Evolutionary conservation across 2,888 invertebrate species (phyloP), one percentile per base, ranked within the genome.

Genomic region (Agapetus fuscipes): DNA sequence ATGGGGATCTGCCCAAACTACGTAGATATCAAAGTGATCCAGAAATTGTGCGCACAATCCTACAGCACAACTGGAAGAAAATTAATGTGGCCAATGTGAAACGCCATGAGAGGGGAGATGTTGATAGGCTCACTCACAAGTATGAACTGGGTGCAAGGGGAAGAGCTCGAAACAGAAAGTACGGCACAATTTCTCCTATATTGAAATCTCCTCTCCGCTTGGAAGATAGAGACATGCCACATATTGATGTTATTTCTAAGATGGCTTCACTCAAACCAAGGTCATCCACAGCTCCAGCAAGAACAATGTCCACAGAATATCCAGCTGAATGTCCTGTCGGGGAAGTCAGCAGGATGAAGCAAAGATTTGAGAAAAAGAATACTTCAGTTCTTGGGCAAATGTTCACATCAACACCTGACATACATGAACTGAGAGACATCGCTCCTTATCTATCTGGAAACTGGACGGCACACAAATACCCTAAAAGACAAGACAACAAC

Each of bases 161-260:
- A 1, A 56, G 76, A 26, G 62, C 66, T 14, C 61, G 72, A 3
- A 57, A 60, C 7, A 56, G 66, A 46, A 58, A 62, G 26, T 55
- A 66, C 12, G 65, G 66, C 1, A 61, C 67, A n/a, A 59, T 66
- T 41, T 76, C 82, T 1, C 83, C 84, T 0, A 77, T 83, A 34
- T 76, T 76, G 6, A 66, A 74, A 26, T 62, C 74, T 24, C 76
- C 78, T 1, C 62, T 83, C 20, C 69, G 76, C 24, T 66, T 75
- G 1, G 77, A 77, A 38, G 82, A 86, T 54, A 73, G 86, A 10
- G 78, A 78, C 48, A 88, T 89, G 87, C 88, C 89, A 1, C 87
- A 84, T 53, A 88, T 89, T 49, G 87, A 89, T 52, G 79, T 89
- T n/a, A 90, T 89, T 51, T 88, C 88, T 51, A 88, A 89, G 62